phyloP scores from a whole-genome alignment of 1,140 invertebrate species.

The Macrotrachela quadricornifera region DNA sequence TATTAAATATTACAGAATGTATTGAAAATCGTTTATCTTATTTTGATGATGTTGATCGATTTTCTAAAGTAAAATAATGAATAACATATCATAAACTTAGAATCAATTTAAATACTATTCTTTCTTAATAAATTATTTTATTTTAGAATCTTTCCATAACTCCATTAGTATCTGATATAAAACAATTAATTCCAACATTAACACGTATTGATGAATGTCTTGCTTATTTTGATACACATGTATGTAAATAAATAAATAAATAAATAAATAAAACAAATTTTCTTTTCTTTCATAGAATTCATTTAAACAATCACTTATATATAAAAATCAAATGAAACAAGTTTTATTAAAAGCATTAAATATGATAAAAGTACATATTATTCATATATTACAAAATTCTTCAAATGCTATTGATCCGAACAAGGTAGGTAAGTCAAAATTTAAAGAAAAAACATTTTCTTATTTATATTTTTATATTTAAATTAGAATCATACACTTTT shows the following conservation, averaged over 20 bases:
- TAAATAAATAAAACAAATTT: no score
- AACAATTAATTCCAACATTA: constrained; percentile 39
- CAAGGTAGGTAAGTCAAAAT: constrained; percentile 14
- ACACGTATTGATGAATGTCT: constrained; percentile 66
- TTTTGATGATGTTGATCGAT: constrained; percentile 4
- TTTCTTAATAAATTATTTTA: neutral
- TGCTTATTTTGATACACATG: constrained; percentile 56
- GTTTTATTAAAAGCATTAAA: constrained; percentile 53
- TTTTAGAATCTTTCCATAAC: constrained; percentile 1
- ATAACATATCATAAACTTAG: no score
- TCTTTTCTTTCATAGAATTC: constrained; percentile 12
- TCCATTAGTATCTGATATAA: neutral
- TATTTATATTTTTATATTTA: neutral
- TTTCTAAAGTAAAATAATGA: neutral
- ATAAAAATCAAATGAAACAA: constrained; percentile 38
- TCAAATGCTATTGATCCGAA: constrained; percentile 44
- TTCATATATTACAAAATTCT: constrained; percentile 46
- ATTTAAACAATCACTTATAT: constrained; percentile 38
- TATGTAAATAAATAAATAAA: no score
- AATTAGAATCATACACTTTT: constrained; percentile 8
- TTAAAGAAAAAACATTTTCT: neutral
- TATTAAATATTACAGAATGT: neutral
- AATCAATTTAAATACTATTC: no score
- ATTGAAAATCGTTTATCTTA: constrained; percentile 4
- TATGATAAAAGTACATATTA: constrained; percentile 51